Percentiles rank a stretch among this genome's conserved stretches.
phyloP scores from a whole-genome alignment of 35 echinoderm and acorn worm species.

The Acanthaster planci region DNA sequence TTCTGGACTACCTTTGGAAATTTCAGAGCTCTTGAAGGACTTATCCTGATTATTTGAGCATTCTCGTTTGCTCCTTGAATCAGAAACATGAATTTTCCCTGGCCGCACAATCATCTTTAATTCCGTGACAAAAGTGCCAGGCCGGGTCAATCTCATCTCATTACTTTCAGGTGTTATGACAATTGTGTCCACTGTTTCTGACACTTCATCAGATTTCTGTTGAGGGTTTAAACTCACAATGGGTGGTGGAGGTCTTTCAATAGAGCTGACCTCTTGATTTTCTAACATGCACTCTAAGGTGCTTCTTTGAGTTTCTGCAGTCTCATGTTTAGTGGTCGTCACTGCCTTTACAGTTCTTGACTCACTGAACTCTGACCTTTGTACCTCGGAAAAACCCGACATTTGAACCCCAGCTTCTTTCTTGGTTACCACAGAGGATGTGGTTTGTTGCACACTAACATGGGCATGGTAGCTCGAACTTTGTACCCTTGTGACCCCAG shows the following conservation, averaged over 20 bases:
- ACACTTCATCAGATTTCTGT: neutral
- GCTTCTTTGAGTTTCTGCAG: neutral
- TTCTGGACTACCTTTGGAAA: neutral
- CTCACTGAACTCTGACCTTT: neutral
- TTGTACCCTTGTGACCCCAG: neutral
- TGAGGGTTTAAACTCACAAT: neutral
- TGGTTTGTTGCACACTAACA: neutral
- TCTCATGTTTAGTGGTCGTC: neutral
- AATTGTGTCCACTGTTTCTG: neutral
- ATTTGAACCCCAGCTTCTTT: slow-evolving; percentile 38
- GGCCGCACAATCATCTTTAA: slow-evolving; percentile 18
- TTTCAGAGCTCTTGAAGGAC: slow-evolving; percentile 11
- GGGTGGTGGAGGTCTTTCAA: slow-evolving; percentile 9
- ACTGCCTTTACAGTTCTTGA: neutral
- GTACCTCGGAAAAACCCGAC: slow-evolving; percentile 4
- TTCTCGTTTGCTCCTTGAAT: neutral
- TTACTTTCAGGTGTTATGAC: neutral
- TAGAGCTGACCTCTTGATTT: neutral
- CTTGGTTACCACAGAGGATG: neutral
- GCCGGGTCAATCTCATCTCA: neutral
- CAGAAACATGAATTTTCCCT: neutral
- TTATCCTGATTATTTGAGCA: slow-evolving; percentile 24
- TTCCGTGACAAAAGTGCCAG: slow-evolving; percentile 3
- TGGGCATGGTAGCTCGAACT: neutral
- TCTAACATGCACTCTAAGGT: slow-evolving; percentile 18